Conservation (phyloP, 1,140 invertebrate genomes). For the Pachypeltis micranthus region DNA sequence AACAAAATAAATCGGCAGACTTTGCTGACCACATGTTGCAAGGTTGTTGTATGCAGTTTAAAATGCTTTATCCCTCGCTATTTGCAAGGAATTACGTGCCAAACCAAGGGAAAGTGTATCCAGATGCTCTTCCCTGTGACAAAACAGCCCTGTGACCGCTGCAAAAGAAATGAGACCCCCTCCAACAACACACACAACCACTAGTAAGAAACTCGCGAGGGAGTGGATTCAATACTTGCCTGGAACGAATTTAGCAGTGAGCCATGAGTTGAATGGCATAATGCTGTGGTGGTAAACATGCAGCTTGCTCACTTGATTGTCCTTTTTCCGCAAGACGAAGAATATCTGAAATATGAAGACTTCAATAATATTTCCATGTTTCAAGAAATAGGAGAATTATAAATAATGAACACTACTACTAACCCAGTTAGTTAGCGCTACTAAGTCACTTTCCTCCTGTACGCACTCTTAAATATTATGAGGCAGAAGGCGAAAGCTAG, state of each 20-base stretch:
- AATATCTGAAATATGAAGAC: slow-evolving; percentile 45
- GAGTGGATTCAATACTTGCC: too few relatives aligned
- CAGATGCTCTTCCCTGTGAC: too few relatives aligned
- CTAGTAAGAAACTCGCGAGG: too few relatives aligned
- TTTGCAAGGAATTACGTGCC: too few relatives aligned
- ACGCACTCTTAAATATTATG: neutral
- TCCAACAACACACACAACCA: too few relatives aligned
- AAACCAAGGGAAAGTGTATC: too few relatives aligned
- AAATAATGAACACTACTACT: neutral
- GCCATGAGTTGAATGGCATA: slow-evolving; percentile 90
- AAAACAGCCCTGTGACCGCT: too few relatives aligned
- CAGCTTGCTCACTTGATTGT: slow-evolving; percentile 74
- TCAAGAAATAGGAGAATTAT: neutral
- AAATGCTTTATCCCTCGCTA: too few relatives aligned
- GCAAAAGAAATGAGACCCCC: too few relatives aligned
- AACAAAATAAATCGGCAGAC: too few relatives aligned
- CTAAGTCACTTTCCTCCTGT: neutral
- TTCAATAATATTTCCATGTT: neutral
- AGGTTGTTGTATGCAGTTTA: too few relatives aligned
- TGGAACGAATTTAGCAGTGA: slow-evolving; percentile 90
- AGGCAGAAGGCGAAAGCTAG: neutral
- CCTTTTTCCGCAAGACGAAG: slow-evolving; percentile 80
- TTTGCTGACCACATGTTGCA: too few relatives aligned
- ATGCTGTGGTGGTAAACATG: slow-evolving; percentile 88
- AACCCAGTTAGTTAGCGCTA: neutral